Conservation (phyloP, 2,113 vertebrate genomes). For the Catharus minimus region DNA sequence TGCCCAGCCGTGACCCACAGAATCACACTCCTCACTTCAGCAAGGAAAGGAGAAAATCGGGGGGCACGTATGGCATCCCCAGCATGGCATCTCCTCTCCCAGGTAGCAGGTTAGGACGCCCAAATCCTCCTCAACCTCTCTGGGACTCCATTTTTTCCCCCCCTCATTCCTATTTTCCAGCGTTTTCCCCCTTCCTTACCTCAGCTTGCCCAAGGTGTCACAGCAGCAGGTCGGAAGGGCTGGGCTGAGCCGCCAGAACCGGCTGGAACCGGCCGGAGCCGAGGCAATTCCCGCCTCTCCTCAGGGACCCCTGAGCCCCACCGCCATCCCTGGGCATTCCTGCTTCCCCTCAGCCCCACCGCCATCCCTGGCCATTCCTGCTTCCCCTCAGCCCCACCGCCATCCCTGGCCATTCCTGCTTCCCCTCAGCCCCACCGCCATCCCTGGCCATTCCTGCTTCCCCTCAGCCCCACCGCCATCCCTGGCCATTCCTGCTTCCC, state of each 20-base stretch:
- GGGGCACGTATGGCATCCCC: accelerated
- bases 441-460: accelerated
- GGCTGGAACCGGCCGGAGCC: accelerated
- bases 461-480: accelerated
- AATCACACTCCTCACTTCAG: neutral
- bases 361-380: accelerated
- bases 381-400: too few species aligned
- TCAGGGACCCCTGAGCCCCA: too few species aligned
- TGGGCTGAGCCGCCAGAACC: accelerated
- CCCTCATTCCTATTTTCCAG: neutral
- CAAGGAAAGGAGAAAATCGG: neutral
- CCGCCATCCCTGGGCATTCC: neutral
- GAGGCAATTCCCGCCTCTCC: accelerated
- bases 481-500: accelerated
- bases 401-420: accelerated
- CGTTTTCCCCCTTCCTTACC: neutral
- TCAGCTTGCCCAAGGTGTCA: accelerated
- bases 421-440: accelerated
- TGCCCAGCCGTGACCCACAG: neutral
- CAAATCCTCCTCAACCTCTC: accelerated
- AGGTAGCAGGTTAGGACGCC: accelerated
- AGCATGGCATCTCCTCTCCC: accelerated
- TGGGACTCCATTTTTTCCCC: accelerated
- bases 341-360: too few species aligned
- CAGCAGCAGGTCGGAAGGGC: neutral